Evolutionary conservation across 2,888 invertebrate genomes (phyloP), one percentile per base, ranked within the genome.

Genomic region (Tineola bisselliella): DNA sequence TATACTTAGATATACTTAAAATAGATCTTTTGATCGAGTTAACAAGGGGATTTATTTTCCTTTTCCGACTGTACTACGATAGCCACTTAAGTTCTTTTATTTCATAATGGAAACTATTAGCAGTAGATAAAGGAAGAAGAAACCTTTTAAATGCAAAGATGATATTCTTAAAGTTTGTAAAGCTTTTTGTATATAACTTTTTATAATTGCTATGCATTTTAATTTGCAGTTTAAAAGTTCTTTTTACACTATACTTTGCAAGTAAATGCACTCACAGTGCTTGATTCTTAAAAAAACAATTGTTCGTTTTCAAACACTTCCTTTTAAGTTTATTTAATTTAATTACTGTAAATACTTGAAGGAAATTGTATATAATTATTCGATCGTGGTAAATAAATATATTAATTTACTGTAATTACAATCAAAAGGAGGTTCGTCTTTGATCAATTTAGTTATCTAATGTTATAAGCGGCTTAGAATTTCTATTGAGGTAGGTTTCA

Each of bases 21-120:
- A 6, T 25, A 25, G 25, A 25, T 25, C 25, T 38, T 38, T 38
- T 38, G 10, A 38, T 38, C 38, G 38, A 38, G 38, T 38, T 38
- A 38, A 38, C 10, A 38, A n/a, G 6, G 38, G 1, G 48, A 48
- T 48, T 2, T 48, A 13, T 48, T 48, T 48, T 17, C 2, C 38
- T 48, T 15, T 48, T 17, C 10, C 15, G 15, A 13, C 8, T 15
- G 48, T 3, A 15, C 48, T 48, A 48, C 48, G 48, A 48, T 48
- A 48, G 48, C 48, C 48, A 48, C 48, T 48, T 13, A 48, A 13
- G 15, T 48, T 15, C 48, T 17, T 48, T 48, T 48, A 48, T 48
- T 48, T 48, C 8, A 48, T 48, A 48, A 48, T 48, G 15, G 48
- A 15, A 48, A 48, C 48, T 48, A 48, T 48, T 48, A 48, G 48